A percentile compares a stretch with the other conserved stretches of the same genome.
Evolutionary conservation across 2,888 invertebrate genomes (phyloP).

Genomic region (Hypomecis punctinalis): DNA sequence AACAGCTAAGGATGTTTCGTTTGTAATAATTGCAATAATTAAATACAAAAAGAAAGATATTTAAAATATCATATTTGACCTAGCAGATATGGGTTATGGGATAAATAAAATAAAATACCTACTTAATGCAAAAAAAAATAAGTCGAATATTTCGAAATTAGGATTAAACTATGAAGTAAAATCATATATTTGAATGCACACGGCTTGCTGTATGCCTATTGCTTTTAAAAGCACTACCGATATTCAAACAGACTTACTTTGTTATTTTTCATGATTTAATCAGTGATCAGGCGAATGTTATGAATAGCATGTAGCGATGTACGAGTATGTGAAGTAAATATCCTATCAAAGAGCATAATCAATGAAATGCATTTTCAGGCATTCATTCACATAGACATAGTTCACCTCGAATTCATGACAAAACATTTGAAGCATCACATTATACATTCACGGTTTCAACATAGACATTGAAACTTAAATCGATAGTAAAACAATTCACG

Average conservation of each 20-base stretch:
- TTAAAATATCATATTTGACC: slow-evolving; percentile 1
- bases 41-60: slow-evolving; percentile 11
- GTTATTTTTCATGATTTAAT: slow-evolving; percentile 27
- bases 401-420: slow-evolving; percentile 45
- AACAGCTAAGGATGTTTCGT: slow-evolving; percentile 6
- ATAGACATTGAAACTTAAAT: slow-evolving; percentile 46
- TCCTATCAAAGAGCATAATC: slow-evolving; percentile 33
- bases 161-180: slow-evolving; percentile 16
- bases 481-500: slow-evolving; percentile 50
- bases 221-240: slow-evolving; percentile 34
- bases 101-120: slow-evolving; percentile 6
- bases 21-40: slow-evolving; percentile 11
- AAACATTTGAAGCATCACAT: slow-evolving; percentile 52
- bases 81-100: slow-evolving; percentile 7
- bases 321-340: slow-evolving; percentile 7
- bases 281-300: slow-evolving; percentile 13
- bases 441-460: slow-evolving; percentile 58
- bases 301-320: slow-evolving; percentile 28
- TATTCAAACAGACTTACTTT: slow-evolving; percentile 40
- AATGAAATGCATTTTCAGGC: slow-evolving; percentile 47
- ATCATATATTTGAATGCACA: slow-evolving; percentile 17
- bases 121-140: background rate
- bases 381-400: slow-evolving; percentile 58
- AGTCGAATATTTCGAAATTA: background rate
- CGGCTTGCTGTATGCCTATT: slow-evolving; percentile 31